Base-by-base conservation (phyloP, 2,888 invertebrate species). In the Meandrusa payeni region DNA sequence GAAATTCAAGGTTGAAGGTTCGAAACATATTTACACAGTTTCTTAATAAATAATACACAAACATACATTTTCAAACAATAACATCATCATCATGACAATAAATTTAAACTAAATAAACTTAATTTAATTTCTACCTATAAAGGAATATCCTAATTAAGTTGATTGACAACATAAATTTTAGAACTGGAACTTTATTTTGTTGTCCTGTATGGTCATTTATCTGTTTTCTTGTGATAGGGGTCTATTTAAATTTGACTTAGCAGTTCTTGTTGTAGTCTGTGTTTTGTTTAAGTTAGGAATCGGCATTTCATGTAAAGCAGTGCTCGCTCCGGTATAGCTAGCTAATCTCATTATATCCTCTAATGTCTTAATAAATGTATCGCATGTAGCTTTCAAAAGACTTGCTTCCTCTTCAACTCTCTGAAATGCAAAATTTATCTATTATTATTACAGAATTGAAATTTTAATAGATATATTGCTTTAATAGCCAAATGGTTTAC, bases 281-380 rank as follows among this genome's bases (percentile, higher is more conserved):
- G 55, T 51, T 39, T 64, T 54, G 31, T 55, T 49, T 27, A 72
- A 52, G 52, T 69, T 76, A 37, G 78, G 66, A 45, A 78, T 44
- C 7, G 76, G 75, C 70, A 81, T 80, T 59, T 86, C 86, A 49
- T 70, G 82, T 10, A 72, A 53, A 46, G 59, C 46, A 15, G 50
- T 32, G 51, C 61, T 68, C 10, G 48, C 54, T 46, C 63, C 63
- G 23, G 63, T 53, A 43, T 57, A n/a, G 7, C 17, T 39, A 5
- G 90, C 82, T 36, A 91, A 67, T 68, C 90, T 90, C 91, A 95
- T 93, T 58, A 94, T 94, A 55, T 94, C 94, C 76, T 95, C 95
- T 56, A 95, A 82, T 11, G 94, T 94, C 68, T 92, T 90, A 52
- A 95, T 94, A 72, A 95, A 95, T 19, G 94, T 94, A 79, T 95